phyloP scores from a whole-genome alignment of 2,888 invertebrate species.

The Erebia ligea region DNA sequence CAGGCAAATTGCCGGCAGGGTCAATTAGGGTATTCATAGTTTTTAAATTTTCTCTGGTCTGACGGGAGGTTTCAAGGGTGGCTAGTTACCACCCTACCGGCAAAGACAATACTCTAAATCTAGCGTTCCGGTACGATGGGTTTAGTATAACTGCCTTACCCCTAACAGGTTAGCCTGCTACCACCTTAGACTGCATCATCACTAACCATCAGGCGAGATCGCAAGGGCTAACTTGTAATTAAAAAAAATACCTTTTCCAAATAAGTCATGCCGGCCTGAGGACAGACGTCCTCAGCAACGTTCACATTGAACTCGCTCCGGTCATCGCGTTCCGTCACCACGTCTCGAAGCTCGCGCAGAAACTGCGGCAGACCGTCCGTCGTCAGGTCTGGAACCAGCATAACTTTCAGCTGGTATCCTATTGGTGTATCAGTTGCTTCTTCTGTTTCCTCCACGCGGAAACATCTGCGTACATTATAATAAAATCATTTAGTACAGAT shows the following conservation, averaged over 20 bases:
- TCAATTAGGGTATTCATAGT: too few species aligned
- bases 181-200: too few species aligned
- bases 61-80: too few species aligned
- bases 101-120: too few species aligned
- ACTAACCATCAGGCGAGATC: too few species aligned
- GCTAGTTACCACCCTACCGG: too few species aligned
- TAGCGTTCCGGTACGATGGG: too few species aligned
- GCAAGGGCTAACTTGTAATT: too few species aligned
- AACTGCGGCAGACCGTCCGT: conserved; percentile 57
- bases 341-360: conserved; percentile 60
- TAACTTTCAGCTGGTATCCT: conserved; percentile 80
- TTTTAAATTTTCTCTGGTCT: too few species aligned
- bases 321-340: conserved; percentile 47
- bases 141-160: too few species aligned
- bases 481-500: neutral
- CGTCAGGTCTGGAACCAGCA: conserved; percentile 68
- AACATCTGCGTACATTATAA: conserved; percentile 65
- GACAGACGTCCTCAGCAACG: conserved; percentile 73
- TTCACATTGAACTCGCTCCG: conserved; percentile 59
- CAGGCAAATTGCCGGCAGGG: too few species aligned
- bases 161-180: too few species aligned
- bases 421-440: conserved; percentile 53
- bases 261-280: conserved; percentile 76
- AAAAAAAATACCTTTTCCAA: conserved; percentile 77
- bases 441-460: conserved; percentile 71